phyloP scores from a whole-genome alignment of 2,797 vertebrate species.

The Lacerta bilineata region DNA sequence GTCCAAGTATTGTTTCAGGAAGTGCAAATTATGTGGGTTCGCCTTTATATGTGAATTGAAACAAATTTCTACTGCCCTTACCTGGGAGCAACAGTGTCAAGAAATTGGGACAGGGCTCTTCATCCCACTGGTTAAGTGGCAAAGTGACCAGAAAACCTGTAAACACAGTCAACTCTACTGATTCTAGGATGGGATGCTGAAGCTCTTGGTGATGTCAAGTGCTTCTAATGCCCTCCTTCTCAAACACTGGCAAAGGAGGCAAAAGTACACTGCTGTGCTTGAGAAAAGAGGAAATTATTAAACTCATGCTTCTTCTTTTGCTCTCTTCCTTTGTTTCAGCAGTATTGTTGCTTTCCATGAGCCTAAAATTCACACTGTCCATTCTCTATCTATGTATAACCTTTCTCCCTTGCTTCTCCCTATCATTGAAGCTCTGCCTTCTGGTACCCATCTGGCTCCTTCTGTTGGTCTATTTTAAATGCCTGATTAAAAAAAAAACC shows the following conservation, averaged over 20 bases:
- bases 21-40: too few species aligned
- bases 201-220: background rate
- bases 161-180: background rate
- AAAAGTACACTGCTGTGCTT: background rate
- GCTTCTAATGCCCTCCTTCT: background rate
- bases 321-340: background rate
- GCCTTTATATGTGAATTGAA: too few species aligned
- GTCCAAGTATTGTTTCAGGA: too few species aligned
- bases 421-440: background rate
- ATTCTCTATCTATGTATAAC: background rate
- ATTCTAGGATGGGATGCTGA: background rate
- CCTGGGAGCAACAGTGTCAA: background rate
- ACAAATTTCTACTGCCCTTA: too few species aligned
- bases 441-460: background rate
- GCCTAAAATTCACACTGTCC: background rate
- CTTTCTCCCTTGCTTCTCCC: background rate
- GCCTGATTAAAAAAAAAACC: background rate
- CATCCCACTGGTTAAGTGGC: background rate
- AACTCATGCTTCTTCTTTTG: background rate
- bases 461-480: background rate
- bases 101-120: background rate
- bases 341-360: background rate
- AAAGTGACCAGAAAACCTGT: background rate
- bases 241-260: background rate
- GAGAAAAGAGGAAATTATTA: background rate